These are phyloP conservation scores for Pseudococcus longispinus DNA, from an alignment of 2,888 invertebrate species.

Conservation along the genomic window DNA sequence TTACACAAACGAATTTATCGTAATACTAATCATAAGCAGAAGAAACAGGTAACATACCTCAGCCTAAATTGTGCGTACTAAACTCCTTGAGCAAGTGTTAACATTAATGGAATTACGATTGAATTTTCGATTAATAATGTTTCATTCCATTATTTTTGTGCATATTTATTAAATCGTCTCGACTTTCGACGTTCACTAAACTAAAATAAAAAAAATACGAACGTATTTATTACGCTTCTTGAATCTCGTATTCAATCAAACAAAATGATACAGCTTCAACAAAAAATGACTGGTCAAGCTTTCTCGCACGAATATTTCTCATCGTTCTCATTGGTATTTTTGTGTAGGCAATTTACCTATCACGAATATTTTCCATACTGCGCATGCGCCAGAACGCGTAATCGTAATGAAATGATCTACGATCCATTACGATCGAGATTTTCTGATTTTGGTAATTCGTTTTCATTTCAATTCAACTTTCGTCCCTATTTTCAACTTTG, in stretches of 20 bases:
- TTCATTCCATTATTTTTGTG: neutral
- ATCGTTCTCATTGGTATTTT: neutral
- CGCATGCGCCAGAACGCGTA: neutral
- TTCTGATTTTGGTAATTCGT: neutral
- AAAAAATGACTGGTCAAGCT: constrained; percentile 6
- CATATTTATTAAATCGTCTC: neutral
- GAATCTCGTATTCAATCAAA: constrained; percentile 17
- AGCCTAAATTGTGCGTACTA: neutral
- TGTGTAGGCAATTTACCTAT: neutral
- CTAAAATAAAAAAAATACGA: neutral
- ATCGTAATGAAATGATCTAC: neutral
- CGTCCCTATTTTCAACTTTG: too few relatives aligned
- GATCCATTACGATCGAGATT: neutral
- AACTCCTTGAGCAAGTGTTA: constrained; percentile 10
- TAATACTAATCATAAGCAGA: neutral
- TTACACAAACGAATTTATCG: neutral
- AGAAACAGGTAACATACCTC: constrained; percentile 34
- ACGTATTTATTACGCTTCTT: constrained; percentile 23
- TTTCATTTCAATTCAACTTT: neutral
- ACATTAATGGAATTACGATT: neutral
- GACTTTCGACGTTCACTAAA: constrained; percentile 18
- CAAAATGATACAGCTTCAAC: neutral
- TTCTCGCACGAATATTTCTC: neutral
- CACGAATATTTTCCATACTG: neutral
- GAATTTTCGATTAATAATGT: neutral